Base-by-base conservation (phyloP, 2,888 invertebrate species). In the Fissipunctia ypsillon region DNA sequence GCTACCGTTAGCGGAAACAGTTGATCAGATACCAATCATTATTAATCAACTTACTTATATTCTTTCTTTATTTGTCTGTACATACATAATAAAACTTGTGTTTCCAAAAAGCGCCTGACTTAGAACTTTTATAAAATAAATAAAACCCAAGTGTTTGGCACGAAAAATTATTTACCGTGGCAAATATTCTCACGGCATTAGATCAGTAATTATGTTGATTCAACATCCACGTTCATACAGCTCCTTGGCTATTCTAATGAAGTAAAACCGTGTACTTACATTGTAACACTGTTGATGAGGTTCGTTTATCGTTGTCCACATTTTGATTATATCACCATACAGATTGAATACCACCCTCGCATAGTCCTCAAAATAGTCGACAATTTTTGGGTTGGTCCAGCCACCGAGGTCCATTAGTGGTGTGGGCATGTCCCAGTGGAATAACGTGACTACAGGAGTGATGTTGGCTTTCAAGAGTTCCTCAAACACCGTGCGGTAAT, bases 251-350 rank as follows among this genome's bases (percentile, higher is more conserved):
- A 31, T 45, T 63, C 14, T 52, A 38, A 41, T 54, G 19, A 59
- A 28, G 22, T 22, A 28, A 22, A 76, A 19, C 63, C 6, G 19
- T 45, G 0, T 73, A 56, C 95, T 92, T 87, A 95, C 96, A 71
- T 94, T 93, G 84, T 90, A 92, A 84, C 97, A 97, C 84, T 96
- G 96, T 75, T 96, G 94, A 84, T 96, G 96, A 0, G 98, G 98
- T 88, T 98, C 98, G 87, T 98, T 98, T 83, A 98, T 96, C 0
- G 98, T 98, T 0, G 97, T 97, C 98, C 98, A 98, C 54, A 96
- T 93, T 90, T 97, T 97, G 14, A 98, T 96, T 67, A 97, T 93
- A 88, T 97, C 97, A 0, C 97, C 98, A 71, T 96, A 97, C 83
- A 97, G 91, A 57, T 95, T 95, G 81, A 97, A 97, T 22, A 97